phyloP scores from a whole-genome alignment of 2,888 invertebrate species.

The Amiota communis region DNA sequence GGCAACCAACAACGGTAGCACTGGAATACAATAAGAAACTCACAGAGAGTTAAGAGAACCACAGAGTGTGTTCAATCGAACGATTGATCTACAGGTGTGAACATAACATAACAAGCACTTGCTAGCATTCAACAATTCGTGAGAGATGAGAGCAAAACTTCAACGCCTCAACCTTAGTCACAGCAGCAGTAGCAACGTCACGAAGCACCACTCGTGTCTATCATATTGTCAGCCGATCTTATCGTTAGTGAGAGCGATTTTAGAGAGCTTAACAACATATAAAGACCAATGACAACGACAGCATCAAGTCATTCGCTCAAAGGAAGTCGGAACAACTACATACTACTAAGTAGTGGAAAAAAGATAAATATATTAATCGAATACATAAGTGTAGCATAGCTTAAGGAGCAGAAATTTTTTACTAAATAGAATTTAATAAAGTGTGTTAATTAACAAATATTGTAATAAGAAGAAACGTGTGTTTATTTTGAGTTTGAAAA shows the following conservation, averaged over 20 bases:
- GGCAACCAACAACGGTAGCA: too few relatives aligned
- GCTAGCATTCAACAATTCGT: constrained; percentile 3
- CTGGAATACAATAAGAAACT: too few relatives aligned
- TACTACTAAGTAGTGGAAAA: constrained; percentile 33
- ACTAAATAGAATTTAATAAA: constrained; percentile 24
- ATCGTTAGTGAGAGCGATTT: background rate
- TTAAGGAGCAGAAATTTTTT: background rate
- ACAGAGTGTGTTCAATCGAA: background rate
- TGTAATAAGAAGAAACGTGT: constrained; percentile 22
- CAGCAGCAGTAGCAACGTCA: constrained; percentile 28
- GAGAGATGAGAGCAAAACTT: constrained; percentile 29
- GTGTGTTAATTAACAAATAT: constrained; percentile 4
- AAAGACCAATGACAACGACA: constrained; percentile 54
- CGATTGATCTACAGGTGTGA: background rate
- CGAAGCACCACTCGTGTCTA: constrained; percentile 13
- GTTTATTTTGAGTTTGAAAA: constrained; percentile 25
- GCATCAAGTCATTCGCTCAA: constrained; percentile 59
- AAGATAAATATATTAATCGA: background rate
- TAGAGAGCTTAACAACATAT: constrained; percentile 45
- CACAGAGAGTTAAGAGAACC: background rate
- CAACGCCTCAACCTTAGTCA: constrained; percentile 18
- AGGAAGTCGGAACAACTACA: constrained; percentile 50
- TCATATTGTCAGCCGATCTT: too few relatives aligned
- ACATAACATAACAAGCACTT: background rate
- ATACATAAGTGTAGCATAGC: constrained; percentile 30